A percentile compares a stretch with the other conserved stretches of the same genome.
Conservation (phyloP, 2,888 invertebrate species). For the Colostygia pectinataria region DNA sequence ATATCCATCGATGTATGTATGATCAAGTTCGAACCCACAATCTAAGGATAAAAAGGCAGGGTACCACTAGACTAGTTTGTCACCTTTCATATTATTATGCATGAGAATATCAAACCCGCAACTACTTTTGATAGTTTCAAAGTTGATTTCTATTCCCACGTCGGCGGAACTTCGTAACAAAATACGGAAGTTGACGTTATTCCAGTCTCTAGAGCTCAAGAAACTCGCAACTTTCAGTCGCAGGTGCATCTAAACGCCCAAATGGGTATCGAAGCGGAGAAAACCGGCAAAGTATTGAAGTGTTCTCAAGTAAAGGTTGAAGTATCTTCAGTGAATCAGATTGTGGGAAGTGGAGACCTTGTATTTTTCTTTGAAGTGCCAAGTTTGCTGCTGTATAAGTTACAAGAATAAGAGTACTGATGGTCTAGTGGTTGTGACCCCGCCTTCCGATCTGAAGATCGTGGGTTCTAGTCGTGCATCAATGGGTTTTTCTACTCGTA, state of each 20-base stretch:
- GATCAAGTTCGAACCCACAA: no score
- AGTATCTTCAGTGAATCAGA: conserved; percentile 6
- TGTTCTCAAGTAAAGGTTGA: neutral
- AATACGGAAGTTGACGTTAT: conserved; percentile 13
- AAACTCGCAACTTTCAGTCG: conserved; percentile 6
- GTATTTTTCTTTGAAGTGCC: conserved; percentile 5
- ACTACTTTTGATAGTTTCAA: neutral
- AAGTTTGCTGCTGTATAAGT: no score
- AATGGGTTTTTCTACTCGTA: no score
- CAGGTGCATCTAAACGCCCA: conserved; percentile 23
- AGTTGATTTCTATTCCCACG: conserved; percentile 2
- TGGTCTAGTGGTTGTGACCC: no score
- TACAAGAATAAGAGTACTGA: no score
- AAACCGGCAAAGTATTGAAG: conserved; percentile 12
- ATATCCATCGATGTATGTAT: no score
- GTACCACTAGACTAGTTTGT: no score
- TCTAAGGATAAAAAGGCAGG: no score
- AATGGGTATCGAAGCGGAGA: conserved; percentile 18
- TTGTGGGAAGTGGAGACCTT: conserved; percentile 12
- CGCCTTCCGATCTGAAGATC: no score
- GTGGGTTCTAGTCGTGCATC: no score
- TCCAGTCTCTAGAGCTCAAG: conserved; percentile 5
- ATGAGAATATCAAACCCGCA: neutral
- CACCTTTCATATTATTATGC: no score
- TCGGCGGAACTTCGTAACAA: neutral